Percentiles rank a stretch among this genome's conserved stretches.
Evolutionary conservation across 2,888 invertebrate species (phyloP).

Genomic region (Cactoblastis cactorum): DNA sequence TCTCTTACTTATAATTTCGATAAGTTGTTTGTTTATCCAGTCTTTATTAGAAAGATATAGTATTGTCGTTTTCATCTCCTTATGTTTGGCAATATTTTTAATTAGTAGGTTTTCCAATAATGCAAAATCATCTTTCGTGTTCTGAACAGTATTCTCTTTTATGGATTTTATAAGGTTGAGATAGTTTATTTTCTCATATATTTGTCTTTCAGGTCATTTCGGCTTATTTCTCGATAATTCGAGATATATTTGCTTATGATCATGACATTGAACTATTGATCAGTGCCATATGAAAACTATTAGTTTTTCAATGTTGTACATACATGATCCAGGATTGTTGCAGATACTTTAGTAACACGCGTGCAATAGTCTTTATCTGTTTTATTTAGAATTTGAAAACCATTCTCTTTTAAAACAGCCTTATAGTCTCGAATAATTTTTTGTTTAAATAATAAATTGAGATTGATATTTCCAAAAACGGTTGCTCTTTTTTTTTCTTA

Average conservation of each 20-base stretch:
- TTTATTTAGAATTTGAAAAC: slow-evolving; percentile 22
- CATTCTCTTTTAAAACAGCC: slow-evolving; percentile 12
- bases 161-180: background rate
- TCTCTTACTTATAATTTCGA: background rate
- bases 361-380: slow-evolving; percentile 21
- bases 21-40: background rate
- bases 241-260: slow-evolving; percentile 26
- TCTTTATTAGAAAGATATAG: background rate
- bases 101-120: background rate
- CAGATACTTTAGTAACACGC: slow-evolving; percentile 18
- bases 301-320: background rate
- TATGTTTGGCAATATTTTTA: no score
- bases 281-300: background rate
- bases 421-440: no score
- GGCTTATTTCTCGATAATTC: slow-evolving; percentile 13
- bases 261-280: background rate
- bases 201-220: background rate
- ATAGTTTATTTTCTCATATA: slow-evolving; percentile 3
- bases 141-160: background rate
- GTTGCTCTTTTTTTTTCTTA: no score
- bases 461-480: no score
- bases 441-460: no score
- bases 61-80: background rate
- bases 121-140: background rate
- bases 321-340: slow-evolving; percentile 26